Base-by-base conservation (phyloP, 2,888 invertebrate genomes). In the Agriopis marginaria region DNA sequence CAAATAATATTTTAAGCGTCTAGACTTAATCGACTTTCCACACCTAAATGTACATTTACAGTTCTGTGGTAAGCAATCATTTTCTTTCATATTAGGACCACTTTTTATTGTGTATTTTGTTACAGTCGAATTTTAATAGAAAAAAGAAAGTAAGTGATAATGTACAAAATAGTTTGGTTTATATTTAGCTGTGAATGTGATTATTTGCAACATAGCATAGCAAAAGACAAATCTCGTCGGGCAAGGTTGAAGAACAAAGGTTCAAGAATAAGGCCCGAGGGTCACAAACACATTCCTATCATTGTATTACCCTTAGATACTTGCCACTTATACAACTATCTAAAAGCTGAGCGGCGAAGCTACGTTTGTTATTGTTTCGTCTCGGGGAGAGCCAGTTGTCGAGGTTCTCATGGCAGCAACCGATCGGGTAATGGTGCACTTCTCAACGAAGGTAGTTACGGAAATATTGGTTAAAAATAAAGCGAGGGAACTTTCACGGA, bases 291-390 rank as follows among this genome's bases (percentile, higher is more conserved):
- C 47, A 53, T 62, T 53, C 51, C 51, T 42, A 14, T n/a, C 62
- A 23, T 53, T 62, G 50, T 62, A 44, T 62, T 61, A 32, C 17
- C 17, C 51, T 53, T 11, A 44, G 42, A 53, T 53, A 62, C 62
- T 23, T 62, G 32, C 53, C 62, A 44, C 51, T 60, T 60, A 47
- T 23, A 44, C 11, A 49, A 50, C 61, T 61, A 56, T 56, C 32
- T 44, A 23, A 60, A 60, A 60, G 17, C 42, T 11, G 11, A 39
- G n/a, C 59, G 17, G 56, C 39, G 39, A 51, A 67, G 45, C 39
- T 50, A 7, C 14, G 51, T 45, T 62, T 58, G 51, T 62, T 56
- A 58, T 63, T 62, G 66, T 67, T 67, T 45, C 12, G 54, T 55
- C 61, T 61, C 23, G 17, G 12, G 10, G 17, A 32, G 32, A 23